Percentiles rank a stretch among this genome's conserved stretches.
These are phyloP conservation scores for rabbit (Oryctolagus cuniculus) DNA, from an alignment of 2,113 vertebrate genomes.

Conservation along the genomic window DNA sequence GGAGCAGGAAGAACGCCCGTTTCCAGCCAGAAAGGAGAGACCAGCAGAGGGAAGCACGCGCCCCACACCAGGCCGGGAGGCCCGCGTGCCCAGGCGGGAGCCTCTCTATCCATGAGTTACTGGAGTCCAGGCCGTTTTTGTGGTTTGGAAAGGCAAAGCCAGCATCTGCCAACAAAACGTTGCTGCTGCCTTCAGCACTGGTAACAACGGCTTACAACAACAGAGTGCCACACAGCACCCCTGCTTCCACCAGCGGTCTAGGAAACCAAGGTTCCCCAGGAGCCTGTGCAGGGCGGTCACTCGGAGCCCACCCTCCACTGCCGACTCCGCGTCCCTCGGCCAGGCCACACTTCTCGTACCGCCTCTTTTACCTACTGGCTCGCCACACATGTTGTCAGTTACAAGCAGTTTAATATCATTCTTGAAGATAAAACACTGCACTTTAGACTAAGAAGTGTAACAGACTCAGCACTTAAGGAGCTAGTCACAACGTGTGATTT, in stretches of 20 bases:
- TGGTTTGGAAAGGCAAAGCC: not conserved
- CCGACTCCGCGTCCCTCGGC: accelerated
- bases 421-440: not conserved
- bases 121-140: not conserved
- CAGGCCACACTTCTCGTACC: too few relatives aligned
- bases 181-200: not conserved
- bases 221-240: not conserved
- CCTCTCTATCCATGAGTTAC: not conserved
- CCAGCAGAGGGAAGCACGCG: accelerated
- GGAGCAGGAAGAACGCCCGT: not conserved
- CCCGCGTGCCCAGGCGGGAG: not conserved
- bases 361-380: too few relatives aligned
- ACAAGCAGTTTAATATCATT: not conserved
- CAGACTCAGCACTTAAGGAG: not conserved
- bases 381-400: not conserved
- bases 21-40: too few relatives aligned
- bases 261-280: not conserved
- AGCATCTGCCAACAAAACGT: not conserved
- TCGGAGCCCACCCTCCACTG: accelerated
- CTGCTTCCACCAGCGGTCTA: not conserved
- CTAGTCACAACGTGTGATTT: accelerated
- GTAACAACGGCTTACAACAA: not conserved
- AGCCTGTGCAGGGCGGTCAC: not conserved
- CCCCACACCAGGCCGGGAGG: too few relatives aligned
- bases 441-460: not conserved